Conservation (phyloP, 2,797 vertebrate species). For the Enteromius argenteus region DNA sequence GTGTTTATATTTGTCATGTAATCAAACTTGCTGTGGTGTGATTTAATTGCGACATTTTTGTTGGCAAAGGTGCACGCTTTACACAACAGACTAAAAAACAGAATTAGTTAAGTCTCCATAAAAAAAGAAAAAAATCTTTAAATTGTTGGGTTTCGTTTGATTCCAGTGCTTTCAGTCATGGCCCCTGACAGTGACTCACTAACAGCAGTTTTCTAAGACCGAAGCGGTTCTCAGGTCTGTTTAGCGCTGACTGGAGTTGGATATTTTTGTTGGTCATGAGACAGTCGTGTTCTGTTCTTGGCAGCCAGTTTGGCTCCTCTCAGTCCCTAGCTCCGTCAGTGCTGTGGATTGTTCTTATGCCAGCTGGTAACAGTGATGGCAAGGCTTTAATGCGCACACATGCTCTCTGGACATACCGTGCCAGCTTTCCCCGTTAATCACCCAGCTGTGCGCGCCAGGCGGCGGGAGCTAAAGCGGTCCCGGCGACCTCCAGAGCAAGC, state of each 20-base stretch:
- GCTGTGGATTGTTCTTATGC: slow-evolving; percentile 9
- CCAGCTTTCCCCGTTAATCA: slow-evolving; percentile 69
- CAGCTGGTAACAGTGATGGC: slow-evolving; percentile 36
- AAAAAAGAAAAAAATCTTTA: neutral
- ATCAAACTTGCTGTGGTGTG: neutral
- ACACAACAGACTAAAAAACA: neutral
- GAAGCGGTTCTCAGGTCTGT: slow-evolving; percentile 17
- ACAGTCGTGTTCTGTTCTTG: neutral
- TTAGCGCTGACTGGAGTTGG: neutral
- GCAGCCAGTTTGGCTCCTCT: slow-evolving; percentile 28
- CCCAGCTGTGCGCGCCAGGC: slow-evolving; percentile 64
- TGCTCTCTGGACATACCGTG: slow-evolving; percentile 14
- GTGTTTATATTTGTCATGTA: neutral
- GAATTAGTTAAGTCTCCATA: neutral
- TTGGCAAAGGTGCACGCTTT: neutral
- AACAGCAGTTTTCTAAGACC: neutral
- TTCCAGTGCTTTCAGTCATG: neutral
- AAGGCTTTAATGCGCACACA: slow-evolving; percentile 6
- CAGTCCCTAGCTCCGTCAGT: slow-evolving; percentile 1
- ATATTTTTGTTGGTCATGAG: slow-evolving; percentile 29
- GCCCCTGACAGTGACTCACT: neutral
- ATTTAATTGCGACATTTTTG: neutral
- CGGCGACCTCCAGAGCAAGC: neutral
- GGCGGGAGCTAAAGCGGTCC: slow-evolving; percentile 58
- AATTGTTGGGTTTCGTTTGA: neutral